phyloP scores from a whole-genome alignment of 2,113 vertebrate species.

The Pleuronectes platessa region DNA sequence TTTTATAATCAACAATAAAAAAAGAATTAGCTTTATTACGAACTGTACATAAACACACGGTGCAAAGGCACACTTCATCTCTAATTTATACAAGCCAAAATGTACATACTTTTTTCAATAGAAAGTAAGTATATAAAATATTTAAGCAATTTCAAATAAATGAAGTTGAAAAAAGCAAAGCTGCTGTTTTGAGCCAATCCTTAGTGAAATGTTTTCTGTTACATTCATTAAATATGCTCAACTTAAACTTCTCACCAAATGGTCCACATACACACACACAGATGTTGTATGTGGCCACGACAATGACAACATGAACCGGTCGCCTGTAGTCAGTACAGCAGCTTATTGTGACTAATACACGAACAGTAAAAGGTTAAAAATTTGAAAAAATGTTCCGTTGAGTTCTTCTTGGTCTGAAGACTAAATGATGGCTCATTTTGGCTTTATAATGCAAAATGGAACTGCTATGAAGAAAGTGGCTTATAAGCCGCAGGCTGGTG shows the following conservation, averaged over 20 bases:
- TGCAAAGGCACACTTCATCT: slow-evolving; percentile 80
- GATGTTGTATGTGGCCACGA: slow-evolving; percentile 3
- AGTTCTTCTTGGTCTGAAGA: slow-evolving; percentile 34
- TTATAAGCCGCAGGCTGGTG: slow-evolving; percentile 26
- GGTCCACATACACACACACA: slow-evolving; percentile 22
- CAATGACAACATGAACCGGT: slow-evolving; percentile 22
- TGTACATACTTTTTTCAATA: slow-evolving; percentile 78
- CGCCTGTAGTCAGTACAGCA: slow-evolving; percentile 73
- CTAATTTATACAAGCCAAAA: slow-evolving; percentile 81
- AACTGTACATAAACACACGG: slow-evolving; percentile 85
- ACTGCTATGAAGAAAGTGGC: slow-evolving; percentile 36
- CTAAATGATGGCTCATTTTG: slow-evolving; percentile 62
- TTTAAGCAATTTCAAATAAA: slow-evolving; percentile 65
- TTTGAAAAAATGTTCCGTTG: slow-evolving; percentile 34
- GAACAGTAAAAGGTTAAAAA: slow-evolving; percentile 62
- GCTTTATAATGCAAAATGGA: slow-evolving; percentile 59
- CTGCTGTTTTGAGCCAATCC: slow-evolving; percentile 40
- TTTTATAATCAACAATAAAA: slow-evolving; percentile 77
- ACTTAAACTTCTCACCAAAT: slow-evolving; percentile 28
- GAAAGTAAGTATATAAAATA: slow-evolving; percentile 76
- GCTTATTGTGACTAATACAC: slow-evolving; percentile 76
- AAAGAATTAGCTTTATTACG: slow-evolving; percentile 82
- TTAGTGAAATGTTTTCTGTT: slow-evolving; percentile 9
- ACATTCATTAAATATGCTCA: slow-evolving; percentile 62
- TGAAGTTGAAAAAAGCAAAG: slow-evolving; percentile 41